These are phyloP conservation scores for Lycodopsis pacificus DNA, from an alignment of 2,797 vertebrate genomes.

Conservation along the genomic window DNA sequence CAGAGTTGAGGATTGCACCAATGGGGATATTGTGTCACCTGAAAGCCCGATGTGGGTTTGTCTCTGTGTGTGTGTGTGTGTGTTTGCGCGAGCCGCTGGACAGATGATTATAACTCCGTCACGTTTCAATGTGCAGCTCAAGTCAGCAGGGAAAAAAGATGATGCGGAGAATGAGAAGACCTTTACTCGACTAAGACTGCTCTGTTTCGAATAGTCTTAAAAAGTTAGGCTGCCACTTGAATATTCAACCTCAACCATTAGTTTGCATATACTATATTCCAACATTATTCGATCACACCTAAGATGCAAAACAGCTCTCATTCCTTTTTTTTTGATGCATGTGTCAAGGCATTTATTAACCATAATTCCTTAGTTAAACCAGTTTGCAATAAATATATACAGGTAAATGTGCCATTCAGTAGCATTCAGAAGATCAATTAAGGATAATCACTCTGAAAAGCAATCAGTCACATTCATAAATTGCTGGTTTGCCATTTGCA, in stretches of 20 bases:
- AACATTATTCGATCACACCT: not conserved
- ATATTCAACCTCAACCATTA: no score
- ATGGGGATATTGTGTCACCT: not conserved
- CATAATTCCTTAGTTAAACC: not conserved
- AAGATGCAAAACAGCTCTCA: constrained; percentile 12
- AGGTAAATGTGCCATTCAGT: not conserved
- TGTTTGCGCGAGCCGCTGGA: not conserved
- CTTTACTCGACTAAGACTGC: no score
- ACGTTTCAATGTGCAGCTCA: not conserved
- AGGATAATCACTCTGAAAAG: not conserved
- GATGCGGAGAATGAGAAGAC: not conserved
- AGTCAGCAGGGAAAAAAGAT: not conserved
- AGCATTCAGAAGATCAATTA: not conserved
- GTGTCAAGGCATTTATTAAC: not conserved
- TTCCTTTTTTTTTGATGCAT: not conserved
- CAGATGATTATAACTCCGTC: not conserved
- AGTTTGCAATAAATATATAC: not conserved
- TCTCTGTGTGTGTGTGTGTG: not conserved
- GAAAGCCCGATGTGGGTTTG: no score
- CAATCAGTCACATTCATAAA: constrained; percentile 14
- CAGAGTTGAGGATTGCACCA: not conserved
- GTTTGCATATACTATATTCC: no score
- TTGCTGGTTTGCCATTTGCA: constrained; percentile 15
- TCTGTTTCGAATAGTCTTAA: no score
- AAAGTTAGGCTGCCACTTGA: no score